Evolutionary conservation across 1,140 invertebrate genomes (phyloP), one percentile per base, ranked within the genome.

Genomic region (Bathynomus jamesi): DNA sequence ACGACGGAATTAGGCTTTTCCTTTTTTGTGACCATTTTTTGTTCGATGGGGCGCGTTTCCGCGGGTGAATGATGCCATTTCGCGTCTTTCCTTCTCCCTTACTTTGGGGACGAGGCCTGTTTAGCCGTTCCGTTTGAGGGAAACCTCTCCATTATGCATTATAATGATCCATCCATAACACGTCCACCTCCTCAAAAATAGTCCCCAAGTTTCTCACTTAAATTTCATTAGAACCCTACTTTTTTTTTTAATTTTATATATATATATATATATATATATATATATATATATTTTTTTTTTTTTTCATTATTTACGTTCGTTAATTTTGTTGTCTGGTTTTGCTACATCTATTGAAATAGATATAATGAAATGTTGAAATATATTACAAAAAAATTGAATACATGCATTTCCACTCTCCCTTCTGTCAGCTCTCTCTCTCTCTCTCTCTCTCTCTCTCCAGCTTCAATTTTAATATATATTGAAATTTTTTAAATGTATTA

Each of bases 381-480:
- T n/a, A n/a, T n/a, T n/a, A n/a, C n/a, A n/a, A n/a, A n/a, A n/a
- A n/a, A n/a, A n/a, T n/a, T n/a, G n/a, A n/a, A n/a, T n/a, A n/a
- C n/a, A n/a, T n/a, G n/a, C n/a, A n/a, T n/a, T n/a, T n/a, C n/a
- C n/a, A n/a, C n/a, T n/a, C n/a, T n/a, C n/a, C n/a, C n/a, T n/a
- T n/a, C 17, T 24, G 0, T 10, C 28, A 28, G 62, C 21, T 21
- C 62, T 10, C 62, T 64, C 62, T 10, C 62, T 10, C n/a, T 3
- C 24, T 64, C 62, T 64, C 28, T 64, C 62, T 64, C 62, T 64
- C 62, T 64, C 24, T 28, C 62, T 64, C 28, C 24, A 3, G 3
- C 25, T 13, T 11, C 4, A 25, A 17, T 64, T 4, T 64, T 4
- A 24, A 0, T 64, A 10, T 64, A 21, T 64, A 17, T 64, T 4